Evolutionary conservation across 23 tunicate genomes (phyloP).

Genomic region (Styela plicata): DNA sequence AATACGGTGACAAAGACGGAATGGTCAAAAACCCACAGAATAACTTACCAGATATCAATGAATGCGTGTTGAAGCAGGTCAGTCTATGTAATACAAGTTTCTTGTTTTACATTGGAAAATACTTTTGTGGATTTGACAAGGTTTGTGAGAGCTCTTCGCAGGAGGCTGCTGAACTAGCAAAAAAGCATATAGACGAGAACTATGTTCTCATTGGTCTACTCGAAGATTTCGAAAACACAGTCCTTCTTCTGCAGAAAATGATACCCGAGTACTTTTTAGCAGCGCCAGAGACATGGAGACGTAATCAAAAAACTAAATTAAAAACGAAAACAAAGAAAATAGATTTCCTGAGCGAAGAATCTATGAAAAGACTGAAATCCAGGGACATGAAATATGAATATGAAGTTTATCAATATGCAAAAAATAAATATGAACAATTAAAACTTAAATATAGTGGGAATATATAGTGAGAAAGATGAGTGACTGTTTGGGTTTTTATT

Average conservation of each 20-base stretch:
- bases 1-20: constrained; percentile 53
- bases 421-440: background rate
- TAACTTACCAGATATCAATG: constrained; percentile 45
- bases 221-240: constrained; percentile 75
- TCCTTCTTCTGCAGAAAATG: constrained; percentile 65
- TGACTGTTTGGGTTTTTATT: too few species aligned
- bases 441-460: background rate
- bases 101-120: constrained; percentile 76
- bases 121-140: constrained; percentile 77
- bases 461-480: too few species aligned
- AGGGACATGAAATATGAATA: constrained; percentile 51
- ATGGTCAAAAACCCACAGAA: constrained; percentile 19
- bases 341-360: constrained; percentile 35
- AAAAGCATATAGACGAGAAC: constrained; percentile 51
- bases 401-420: constrained; percentile 71
- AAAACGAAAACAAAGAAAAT: constrained; percentile 45
- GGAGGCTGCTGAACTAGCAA: constrained; percentile 65
- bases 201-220: constrained; percentile 69
- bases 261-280: constrained; percentile 67
- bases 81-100: constrained; percentile 43
- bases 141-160: constrained; percentile 37
- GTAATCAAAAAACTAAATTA: background rate
- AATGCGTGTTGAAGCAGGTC: constrained; percentile 58
- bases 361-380: constrained; percentile 14
- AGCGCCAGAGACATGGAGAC: constrained; percentile 7